These are phyloP conservation scores for Eulemur macaco DNA, from an alignment of 2,113 vertebrate species.

Conservation along the genomic window DNA sequence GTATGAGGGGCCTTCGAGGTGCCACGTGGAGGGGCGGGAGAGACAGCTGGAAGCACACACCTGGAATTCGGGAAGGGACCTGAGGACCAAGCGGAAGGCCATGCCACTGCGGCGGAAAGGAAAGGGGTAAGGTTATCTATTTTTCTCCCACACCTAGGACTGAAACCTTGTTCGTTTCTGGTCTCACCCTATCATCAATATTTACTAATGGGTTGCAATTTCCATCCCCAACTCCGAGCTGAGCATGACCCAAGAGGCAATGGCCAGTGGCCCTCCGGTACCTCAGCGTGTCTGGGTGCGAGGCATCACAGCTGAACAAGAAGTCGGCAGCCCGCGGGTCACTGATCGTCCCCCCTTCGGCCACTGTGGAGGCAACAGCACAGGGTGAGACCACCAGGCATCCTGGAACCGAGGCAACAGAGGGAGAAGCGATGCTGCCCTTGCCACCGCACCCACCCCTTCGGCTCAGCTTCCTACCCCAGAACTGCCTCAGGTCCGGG, in stretches of 20 bases:
- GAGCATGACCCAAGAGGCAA: background rate
- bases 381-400: background rate
- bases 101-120: fast-evolving
- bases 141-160: background rate
- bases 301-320: slow-evolving; percentile 85
- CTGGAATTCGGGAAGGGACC: background rate
- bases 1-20: background rate
- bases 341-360: slow-evolving; percentile 74
- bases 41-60: background rate
- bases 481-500: slow-evolving; percentile 69
- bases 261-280: slow-evolving; percentile 6
- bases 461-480: slow-evolving; percentile 79
- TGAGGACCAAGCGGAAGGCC: background rate
- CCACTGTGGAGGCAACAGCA: slow-evolving; percentile 69
- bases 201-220: background rate
- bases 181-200: background rate
- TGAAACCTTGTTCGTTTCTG: background rate
- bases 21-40: background rate
- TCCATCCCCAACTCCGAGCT: background rate
- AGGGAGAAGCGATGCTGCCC: background rate
- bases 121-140: background rate
- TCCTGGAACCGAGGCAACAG: background rate
- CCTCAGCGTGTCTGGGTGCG: slow-evolving; percentile 86
- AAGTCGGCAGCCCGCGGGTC: slow-evolving; percentile 72
- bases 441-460: background rate